A percentile compares a stretch with the other conserved stretches of the same genome.
Conservation (phyloP, 2,797 vertebrate species). For the Parotocinclus haroldoi region DNA sequence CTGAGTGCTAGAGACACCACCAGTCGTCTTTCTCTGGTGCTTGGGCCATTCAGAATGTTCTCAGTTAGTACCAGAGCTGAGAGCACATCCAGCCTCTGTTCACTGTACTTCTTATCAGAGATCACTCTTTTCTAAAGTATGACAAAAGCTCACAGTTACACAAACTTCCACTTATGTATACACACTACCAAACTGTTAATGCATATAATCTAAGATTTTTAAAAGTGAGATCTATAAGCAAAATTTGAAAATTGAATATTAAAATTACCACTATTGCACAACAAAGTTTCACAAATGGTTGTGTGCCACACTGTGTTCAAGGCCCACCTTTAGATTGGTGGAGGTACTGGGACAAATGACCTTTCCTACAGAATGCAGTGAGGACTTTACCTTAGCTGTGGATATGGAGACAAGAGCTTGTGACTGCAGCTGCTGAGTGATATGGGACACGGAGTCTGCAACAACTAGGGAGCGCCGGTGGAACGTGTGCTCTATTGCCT, state of each 20-base stretch:
- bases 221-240: too few species aligned
- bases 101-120: conserved; percentile 98
- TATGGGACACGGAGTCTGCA: conserved; percentile 93
- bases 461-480: conserved; percentile 91
- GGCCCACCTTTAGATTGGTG: too few species aligned
- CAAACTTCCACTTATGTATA: not conserved
- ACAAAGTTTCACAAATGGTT: too few species aligned
- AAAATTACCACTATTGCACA: too few species aligned
- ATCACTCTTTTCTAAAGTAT: conserved; percentile 89
- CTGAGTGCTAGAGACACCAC: conserved; percentile 89
- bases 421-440: conserved; percentile 90
- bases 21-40: conserved; percentile 90
- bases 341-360: too few species aligned
- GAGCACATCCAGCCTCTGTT: conserved; percentile 94
- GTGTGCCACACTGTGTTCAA: too few species aligned
- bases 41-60: conserved; percentile 90
- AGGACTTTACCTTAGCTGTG: conserved; percentile 80
- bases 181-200: too few species aligned
- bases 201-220: too few species aligned
- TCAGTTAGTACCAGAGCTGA: conserved; percentile 93
- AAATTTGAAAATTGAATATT: too few species aligned
- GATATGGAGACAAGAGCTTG: conserved; percentile 88
- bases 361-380: too few species aligned
- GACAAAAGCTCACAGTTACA: conserved; percentile 29
- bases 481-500: conserved; percentile 80